A percentile compares a stretch with the other conserved stretches of the same genome.
These are phyloP conservation scores for Mastigias papua DNA, from an alignment of 30 jellyfish, hydroid and myxozoan genomes.

Conservation along the genomic window DNA sequence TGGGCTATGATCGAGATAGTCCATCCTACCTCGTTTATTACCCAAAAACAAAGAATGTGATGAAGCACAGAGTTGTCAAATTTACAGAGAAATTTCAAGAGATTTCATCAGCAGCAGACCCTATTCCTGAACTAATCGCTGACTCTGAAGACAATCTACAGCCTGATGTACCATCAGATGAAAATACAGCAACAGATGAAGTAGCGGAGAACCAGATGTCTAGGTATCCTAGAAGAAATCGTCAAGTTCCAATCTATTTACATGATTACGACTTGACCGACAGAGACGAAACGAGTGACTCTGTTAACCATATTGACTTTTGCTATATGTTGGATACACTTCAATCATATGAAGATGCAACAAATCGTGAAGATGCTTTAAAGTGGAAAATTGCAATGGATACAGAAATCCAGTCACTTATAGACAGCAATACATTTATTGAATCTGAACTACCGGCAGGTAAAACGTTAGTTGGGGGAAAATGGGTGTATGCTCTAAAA, in stretches of 20 bases:
- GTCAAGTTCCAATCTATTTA: slow-evolving; percentile 5
- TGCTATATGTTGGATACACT: slow-evolving; percentile 37
- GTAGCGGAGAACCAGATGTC: not conserved
- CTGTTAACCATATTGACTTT: not conserved
- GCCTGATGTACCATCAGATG: slow-evolving; percentile 41
- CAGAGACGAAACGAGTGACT: not conserved
- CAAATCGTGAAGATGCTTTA: slow-evolving; percentile 39
- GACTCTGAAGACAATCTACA: slow-evolving; percentile 2
- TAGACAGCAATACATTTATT: slow-evolving; percentile 45
- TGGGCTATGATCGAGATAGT: slow-evolving; percentile 74
- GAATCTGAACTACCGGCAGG: slow-evolving; percentile 56
- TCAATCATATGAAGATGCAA: slow-evolving; percentile 55
- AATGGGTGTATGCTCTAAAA: slow-evolving; percentile 69
- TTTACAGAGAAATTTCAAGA: slow-evolving; percentile 59
- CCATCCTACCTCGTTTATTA: slow-evolving; percentile 69
- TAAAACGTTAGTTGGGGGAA: slow-evolving; percentile 76
- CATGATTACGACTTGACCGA: slow-evolving; percentile 16
- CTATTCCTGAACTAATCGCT: not conserved
- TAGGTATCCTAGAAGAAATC: slow-evolving; percentile 29
- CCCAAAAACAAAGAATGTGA: slow-evolving; percentile 18
- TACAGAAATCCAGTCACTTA: slow-evolving; percentile 62
- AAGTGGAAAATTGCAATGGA: slow-evolving; percentile 81
- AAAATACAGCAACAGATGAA: slow-evolving; percentile 11
- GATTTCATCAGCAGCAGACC: not conserved
- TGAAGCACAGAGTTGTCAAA: slow-evolving; percentile 61